Evolutionary conservation across 35 echinoderm and acorn worm species (phyloP), one percentile per base, ranked within the genome.

Genomic region (Heliocidaris erythrogramma): DNA sequence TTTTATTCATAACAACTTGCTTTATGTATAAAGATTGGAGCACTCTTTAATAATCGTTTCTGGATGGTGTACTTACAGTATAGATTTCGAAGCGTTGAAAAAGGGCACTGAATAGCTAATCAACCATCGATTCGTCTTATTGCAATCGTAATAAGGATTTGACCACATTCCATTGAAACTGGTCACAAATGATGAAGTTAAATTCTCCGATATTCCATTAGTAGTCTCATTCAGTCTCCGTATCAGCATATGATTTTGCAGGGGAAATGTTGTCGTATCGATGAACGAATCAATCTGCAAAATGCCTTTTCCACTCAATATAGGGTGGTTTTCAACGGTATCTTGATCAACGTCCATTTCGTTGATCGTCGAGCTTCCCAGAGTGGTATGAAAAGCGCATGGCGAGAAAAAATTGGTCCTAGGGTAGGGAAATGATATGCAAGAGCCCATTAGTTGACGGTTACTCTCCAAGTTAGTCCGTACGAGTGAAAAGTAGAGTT

Each of bases 31-130:
- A 78, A 78, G 65, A 18, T 0, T 78, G 14, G 5, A 78, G 3
- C n/a, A 27, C 7, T 6, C 18, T 78, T 5, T 56, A 11, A 56
- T 56, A 14, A 14, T 56, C 0, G 18, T 60, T 78, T 78, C 8
- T 27, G 16, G 61, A 27, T 27, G 24, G 31, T 94, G 30, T 95
- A 98, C 96, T 96, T 94, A 98, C 97, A 95, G 52, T 49, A 97
- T 97, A 13, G 85, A 29, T 5, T 60, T 49, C 47, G 92, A 48
- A 32, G 86, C 78, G 95, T 97, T 87, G 88, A 95, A 96, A 88
- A 98, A 98, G 27, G 97, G 97, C 47, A 96, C 96, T 30, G 97
- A 96, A 91, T 95, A 98, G 14, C 96, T 98, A 18, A 98, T 94
- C 13, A 98, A 52, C 96, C 97, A 97, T 17, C 93, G 49, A 69